Evolutionary conservation across 2,797 vertebrate genomes (phyloP), one percentile per base, ranked within the genome.

Genomic region (Danio kyathit): DNA sequence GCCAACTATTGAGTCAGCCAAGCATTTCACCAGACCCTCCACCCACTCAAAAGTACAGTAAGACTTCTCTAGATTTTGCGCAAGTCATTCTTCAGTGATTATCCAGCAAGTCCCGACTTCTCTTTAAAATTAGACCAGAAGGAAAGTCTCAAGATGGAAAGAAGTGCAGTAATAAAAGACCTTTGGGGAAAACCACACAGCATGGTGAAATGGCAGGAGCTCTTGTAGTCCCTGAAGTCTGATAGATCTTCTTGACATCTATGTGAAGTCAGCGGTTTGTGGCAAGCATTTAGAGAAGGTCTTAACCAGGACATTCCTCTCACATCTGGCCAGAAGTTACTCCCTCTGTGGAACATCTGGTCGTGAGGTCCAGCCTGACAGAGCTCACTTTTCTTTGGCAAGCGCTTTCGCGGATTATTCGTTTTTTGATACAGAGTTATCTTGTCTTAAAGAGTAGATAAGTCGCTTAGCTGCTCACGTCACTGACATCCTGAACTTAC

Each of bases 311-410:
- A 74, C 72, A 72, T 81, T 79, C 76, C 82, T 79, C 54, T 57
- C 65, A 74, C 82, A 86, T 86, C 84, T 86, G 74, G 67, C 4
- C 29, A 82, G 67, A 14, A 60, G 76, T 79, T 74, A 66, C 69
- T 80, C 76, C 82, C 70, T 82, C 61, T 67, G 59, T 67, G 74
- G 57, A 80, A 77, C 82, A 86, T 86, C 73, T 84, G 85, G 77
- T 80, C 51, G 4, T 16, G 38, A 52, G 49, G 72, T 63, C 48
- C 56, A 82, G 69, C 19, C 38, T 43, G 57, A 73, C 57, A 81
- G 48, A 63, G 49, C 16, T 51, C 6, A 9, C 17, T 77, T 80
- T 74, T 46, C 64, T 74, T 60, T 54, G 63, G 43, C 40, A 65
- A 65, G n/a, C 14, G 0, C 16, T 48, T 76, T 56, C 2, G 0